Conservation (phyloP, 2,888 invertebrate genomes). For the Plagodis dolabraria region DNA sequence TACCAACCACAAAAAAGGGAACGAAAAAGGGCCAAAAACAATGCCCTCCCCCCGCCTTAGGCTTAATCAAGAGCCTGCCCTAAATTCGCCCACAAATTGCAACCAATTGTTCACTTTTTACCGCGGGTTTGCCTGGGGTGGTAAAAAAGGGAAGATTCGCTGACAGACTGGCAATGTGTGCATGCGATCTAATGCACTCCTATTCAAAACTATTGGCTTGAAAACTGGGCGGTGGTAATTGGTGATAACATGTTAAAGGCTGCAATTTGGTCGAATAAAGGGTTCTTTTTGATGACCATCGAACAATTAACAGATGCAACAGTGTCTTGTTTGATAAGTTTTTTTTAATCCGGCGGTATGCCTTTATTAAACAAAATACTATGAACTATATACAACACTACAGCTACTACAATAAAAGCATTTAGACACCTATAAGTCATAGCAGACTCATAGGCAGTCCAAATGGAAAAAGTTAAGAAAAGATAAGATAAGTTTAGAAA, state of each 20-base stretch:
- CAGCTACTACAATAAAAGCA: too few relatives aligned
- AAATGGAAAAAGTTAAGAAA: too few relatives aligned
- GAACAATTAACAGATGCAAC: not conserved
- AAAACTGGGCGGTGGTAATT: conserved; percentile 63
- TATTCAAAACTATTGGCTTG: conserved; percentile 73
- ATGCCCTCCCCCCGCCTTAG: conserved; percentile 57
- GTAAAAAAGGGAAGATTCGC: conserved; percentile 28
- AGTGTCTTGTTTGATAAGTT: too few relatives aligned
- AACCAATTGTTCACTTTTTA: conserved; percentile 85
- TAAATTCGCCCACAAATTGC: conserved; percentile 83
- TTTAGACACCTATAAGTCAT: too few relatives aligned
- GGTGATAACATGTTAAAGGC: conserved; percentile 47
- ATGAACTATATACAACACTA: too few relatives aligned
- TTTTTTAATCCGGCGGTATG: too few relatives aligned
- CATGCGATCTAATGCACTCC: conserved; percentile 65
- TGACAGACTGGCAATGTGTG: conserved; percentile 40
- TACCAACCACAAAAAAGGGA: conserved; percentile 55
- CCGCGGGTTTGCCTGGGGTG: conserved; percentile 64
- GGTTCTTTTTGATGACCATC: conserved; percentile 16
- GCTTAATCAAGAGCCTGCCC: conserved; percentile 78
- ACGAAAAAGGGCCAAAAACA: conserved; percentile 72
- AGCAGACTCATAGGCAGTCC: too few relatives aligned
- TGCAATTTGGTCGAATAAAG: conserved; percentile 55
- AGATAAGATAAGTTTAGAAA: too few relatives aligned
- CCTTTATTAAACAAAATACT: too few relatives aligned